Evolutionary conservation across 2,888 invertebrate genomes (phyloP).

Genomic region (Sussaba pulchella): DNA sequence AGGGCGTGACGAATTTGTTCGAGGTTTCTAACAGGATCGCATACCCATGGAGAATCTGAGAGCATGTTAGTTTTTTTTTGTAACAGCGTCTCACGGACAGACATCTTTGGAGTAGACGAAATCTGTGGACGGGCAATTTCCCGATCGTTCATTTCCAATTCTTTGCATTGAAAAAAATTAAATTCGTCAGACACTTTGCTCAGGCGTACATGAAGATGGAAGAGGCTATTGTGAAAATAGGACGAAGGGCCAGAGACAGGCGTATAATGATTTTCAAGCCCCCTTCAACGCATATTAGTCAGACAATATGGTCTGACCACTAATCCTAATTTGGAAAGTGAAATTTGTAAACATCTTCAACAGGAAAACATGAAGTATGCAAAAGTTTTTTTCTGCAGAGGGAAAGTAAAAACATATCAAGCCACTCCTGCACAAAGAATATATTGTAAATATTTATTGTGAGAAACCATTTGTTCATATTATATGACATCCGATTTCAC

Average conservation of each 20-base stretch:
- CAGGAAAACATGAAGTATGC: slow-evolving; percentile 8
- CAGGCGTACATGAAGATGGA: slow-evolving; percentile 5
- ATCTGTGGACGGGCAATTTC: background rate
- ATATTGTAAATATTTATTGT: background rate
- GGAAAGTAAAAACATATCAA: background rate
- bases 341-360: background rate
- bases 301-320: background rate
- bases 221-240: background rate
- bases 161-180: slow-evolving; percentile 1
- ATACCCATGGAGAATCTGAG: slow-evolving; percentile 24
- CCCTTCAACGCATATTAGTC: background rate
- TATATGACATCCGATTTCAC: slow-evolving; percentile 31
- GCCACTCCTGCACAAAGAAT: background rate
- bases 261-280: slow-evolving; percentile 2
- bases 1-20: slow-evolving; percentile 63
- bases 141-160: background rate
- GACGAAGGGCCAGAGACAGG: background rate
- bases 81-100: background rate
- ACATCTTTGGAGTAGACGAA: background rate
- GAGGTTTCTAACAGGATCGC: slow-evolving; percentile 58
- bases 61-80: background rate
- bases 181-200: background rate
- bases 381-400: slow-evolving; percentile 46
- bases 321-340: slow-evolving; percentile 10
- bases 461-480: background rate